A percentile compares a stretch with the other conserved stretches of the same genome.
phyloP scores from a whole-genome alignment of 2,113 vertebrate species.

The Zosterops pallidus region DNA sequence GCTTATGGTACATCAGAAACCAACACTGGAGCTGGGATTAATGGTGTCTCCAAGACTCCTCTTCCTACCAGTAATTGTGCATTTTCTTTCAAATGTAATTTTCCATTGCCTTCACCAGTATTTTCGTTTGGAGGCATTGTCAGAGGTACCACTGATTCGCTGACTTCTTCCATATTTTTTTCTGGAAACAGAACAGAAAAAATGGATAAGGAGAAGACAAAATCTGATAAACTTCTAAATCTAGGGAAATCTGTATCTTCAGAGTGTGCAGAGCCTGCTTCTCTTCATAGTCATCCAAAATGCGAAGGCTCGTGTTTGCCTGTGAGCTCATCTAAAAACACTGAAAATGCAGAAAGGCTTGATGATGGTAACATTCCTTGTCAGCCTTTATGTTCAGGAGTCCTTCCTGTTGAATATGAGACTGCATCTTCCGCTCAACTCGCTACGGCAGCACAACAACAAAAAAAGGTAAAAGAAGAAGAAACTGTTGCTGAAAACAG shows the following conservation, averaged over 20 bases:
- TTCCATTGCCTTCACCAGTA: not conserved
- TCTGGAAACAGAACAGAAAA: not conserved
- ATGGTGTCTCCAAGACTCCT: not conserved
- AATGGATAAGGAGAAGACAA: not conserved
- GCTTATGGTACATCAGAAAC: not conserved
- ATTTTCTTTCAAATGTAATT: conserved; percentile 13
- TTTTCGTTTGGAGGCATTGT: conserved; percentile 26
- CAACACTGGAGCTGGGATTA: not conserved
- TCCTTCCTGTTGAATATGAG: not conserved
- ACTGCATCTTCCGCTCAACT: not conserved
- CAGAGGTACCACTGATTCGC: not conserved
- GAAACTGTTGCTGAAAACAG: not conserved
- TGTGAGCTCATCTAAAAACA: not conserved
- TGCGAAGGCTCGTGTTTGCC: not conserved
- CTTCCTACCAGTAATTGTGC: not conserved
- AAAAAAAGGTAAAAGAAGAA: not conserved
- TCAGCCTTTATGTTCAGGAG: not conserved
- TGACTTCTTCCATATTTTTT: not conserved
- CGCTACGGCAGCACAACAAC: not conserved
- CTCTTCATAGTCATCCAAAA: not conserved
- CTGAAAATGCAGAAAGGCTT: not conserved
- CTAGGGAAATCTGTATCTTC: not conserved
- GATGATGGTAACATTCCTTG: not conserved
- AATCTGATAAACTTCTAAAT: not conserved
- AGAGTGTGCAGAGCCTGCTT: not conserved